phyloP scores from a whole-genome alignment of 2,113 vertebrate genomes.

The Macroglossus sobrinus region DNA sequence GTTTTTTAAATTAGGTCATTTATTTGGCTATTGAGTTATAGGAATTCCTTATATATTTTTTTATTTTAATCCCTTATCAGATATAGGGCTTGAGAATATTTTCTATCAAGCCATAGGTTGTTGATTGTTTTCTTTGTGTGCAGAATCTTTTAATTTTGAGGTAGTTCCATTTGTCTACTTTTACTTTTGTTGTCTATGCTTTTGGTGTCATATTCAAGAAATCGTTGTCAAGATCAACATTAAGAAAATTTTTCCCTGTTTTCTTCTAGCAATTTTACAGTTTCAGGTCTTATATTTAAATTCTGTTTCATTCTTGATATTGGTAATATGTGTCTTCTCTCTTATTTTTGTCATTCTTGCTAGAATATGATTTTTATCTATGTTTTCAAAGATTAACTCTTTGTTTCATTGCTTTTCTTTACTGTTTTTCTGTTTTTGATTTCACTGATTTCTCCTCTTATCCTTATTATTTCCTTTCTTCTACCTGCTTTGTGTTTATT shows the following conservation, averaged over 20 bases:
- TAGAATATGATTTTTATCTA: neutral
- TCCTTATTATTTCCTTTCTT: neutral
- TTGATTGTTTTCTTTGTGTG: neutral
- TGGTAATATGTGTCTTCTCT: neutral
- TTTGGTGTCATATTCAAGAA: neutral
- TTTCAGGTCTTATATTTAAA: neutral
- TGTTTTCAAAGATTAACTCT: neutral
- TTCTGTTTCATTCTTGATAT: neutral
- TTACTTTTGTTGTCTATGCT: neutral
- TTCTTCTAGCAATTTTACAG: neutral
- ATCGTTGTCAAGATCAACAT: neutral
- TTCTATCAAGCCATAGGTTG: neutral
- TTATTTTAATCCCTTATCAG: neutral
- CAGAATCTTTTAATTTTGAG: neutral
- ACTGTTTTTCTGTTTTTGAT: neutral
- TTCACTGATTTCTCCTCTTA: neutral
- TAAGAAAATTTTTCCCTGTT: neutral
- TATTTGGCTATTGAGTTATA: neutral
- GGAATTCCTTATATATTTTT: neutral
- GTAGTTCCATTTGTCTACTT: neutral
- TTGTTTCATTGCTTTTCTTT: neutral
- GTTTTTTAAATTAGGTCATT: neutral
- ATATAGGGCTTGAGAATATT: neutral
- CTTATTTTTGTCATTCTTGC: neutral
- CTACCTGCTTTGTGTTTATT: neutral